These are phyloP conservation scores for Enoplosus armatus DNA, from an alignment of 2,797 vertebrate genomes.

Conservation along the genomic window DNA sequence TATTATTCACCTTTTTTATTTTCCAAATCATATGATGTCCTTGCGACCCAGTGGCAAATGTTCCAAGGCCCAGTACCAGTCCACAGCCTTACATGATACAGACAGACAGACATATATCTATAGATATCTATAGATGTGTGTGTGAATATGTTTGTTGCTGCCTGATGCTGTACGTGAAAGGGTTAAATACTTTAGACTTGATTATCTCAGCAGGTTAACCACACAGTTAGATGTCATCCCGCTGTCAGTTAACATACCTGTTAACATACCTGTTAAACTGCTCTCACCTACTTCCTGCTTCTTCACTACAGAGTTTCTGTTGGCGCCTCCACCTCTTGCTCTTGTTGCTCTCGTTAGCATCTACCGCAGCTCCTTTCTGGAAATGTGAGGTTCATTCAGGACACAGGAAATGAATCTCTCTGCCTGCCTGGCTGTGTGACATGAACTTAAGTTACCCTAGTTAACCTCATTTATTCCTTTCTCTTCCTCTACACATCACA, in stretches of 20 bases:
- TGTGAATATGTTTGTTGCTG: no score
- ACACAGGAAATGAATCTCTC: conserved; percentile 10
- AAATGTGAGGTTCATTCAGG: conserved; percentile 7
- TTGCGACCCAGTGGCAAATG: not conserved
- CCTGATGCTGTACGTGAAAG: no score
- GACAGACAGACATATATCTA: no score
- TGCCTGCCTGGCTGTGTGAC: not conserved
- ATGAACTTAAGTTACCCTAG: not conserved
- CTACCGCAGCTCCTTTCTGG: not conserved
- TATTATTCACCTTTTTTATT: not conserved
- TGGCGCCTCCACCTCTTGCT: no score
- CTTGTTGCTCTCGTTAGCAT: not conserved
- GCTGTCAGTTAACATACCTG: not conserved
- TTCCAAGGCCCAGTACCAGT: no score
- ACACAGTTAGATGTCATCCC: not conserved
- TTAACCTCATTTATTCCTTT: conserved; percentile 19
- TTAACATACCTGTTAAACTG: not conserved
- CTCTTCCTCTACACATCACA: conserved; percentile 5
- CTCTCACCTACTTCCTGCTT: not conserved
- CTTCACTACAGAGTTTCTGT: not conserved
- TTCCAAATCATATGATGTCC: not conserved
- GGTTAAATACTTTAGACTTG: no score
- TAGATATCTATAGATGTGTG: no score
- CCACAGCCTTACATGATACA: no score
- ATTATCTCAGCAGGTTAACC: not conserved